These are phyloP conservation scores for Apostichopus japonicus DNA, from an alignment of 35 echinoderm and acorn worm species.

Conservation along the genomic window DNA sequence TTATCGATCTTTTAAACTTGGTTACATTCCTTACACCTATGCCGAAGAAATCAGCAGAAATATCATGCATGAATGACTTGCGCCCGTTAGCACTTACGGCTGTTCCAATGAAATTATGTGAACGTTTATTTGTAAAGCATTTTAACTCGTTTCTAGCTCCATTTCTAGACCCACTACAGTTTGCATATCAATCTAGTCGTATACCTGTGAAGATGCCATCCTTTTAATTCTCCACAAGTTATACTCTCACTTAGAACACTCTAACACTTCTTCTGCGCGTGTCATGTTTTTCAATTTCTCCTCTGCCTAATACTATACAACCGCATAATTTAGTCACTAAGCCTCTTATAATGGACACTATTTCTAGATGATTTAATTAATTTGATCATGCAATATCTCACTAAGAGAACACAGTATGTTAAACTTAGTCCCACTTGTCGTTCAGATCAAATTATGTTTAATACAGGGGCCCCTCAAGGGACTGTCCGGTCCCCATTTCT, in stretches of 20 bases:
- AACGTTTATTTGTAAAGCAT: not conserved
- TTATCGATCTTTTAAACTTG: slow-evolving; percentile 6
- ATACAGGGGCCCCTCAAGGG: too few species aligned
- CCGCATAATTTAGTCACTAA: too few species aligned
- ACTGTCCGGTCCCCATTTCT: too few species aligned
- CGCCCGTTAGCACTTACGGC: not conserved
- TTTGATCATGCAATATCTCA: too few species aligned
- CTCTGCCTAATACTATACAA: too few species aligned
- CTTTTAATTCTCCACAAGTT: not conserved
- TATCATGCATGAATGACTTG: slow-evolving; percentile 13
- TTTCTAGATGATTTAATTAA: not conserved
- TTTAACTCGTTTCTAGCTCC: not conserved
- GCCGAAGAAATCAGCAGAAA: slow-evolving; percentile 1
- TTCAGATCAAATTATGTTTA: too few species aligned
- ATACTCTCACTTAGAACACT: slow-evolving; percentile 29
- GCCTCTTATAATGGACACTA: too few species aligned
- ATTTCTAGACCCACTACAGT: not conserved
- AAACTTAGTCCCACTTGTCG: too few species aligned
- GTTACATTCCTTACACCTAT: not conserved
- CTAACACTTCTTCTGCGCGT: not conserved
- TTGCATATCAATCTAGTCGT: not conserved
- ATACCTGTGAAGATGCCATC: not conserved
- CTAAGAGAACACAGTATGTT: too few species aligned
- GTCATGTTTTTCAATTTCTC: not conserved
- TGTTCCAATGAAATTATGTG: slow-evolving; percentile 25